These are phyloP conservation scores for Hermatobates lingyangjiaoensis DNA, from an alignment of 1,140 invertebrate species.

Conservation along the genomic window DNA sequence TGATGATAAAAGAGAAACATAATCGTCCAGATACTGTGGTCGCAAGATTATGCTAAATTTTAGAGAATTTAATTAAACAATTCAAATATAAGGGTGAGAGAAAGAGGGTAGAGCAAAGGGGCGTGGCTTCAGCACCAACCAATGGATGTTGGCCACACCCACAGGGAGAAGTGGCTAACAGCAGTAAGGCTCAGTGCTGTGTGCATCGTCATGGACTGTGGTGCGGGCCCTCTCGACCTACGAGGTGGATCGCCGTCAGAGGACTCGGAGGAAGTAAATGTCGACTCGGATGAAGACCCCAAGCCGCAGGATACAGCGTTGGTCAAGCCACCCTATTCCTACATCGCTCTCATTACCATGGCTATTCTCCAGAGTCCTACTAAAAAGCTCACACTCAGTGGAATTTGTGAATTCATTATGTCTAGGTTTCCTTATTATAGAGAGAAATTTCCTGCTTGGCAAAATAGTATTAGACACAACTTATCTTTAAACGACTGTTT, in stretches of 20 bases:
- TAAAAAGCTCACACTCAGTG: conserved; percentile 88
- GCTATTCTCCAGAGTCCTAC: conserved; percentile 92
- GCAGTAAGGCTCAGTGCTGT: neutral
- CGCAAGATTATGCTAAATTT: conserved; percentile 1
- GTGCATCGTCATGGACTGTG: neutral
- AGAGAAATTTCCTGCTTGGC: conserved; percentile 90
- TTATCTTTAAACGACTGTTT: conserved; percentile 97
- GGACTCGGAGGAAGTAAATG: neutral
- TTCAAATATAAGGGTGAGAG: neutral
- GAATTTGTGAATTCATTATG: conserved; percentile 98
- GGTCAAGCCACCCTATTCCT: conserved; percentile 90
- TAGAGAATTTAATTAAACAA: neutral
- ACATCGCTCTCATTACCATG: conserved; percentile 96
- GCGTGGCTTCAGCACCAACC: neutral
- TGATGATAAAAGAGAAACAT: no score
- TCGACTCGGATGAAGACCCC: neutral
- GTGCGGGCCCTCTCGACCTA: conserved; percentile 1
- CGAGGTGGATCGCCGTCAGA: neutral
- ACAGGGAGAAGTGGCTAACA: neutral
- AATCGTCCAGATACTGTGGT: no score
- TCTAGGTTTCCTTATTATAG: conserved; percentile 90
- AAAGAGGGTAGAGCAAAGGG: neutral
- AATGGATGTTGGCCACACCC: neutral
- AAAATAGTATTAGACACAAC: conserved; percentile 95
- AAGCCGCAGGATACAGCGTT: conserved; percentile 15